These are phyloP conservation scores for Diadumene lineata DNA, from an alignment of 92 coral and sea anemone genomes.

Conservation along the genomic window DNA sequence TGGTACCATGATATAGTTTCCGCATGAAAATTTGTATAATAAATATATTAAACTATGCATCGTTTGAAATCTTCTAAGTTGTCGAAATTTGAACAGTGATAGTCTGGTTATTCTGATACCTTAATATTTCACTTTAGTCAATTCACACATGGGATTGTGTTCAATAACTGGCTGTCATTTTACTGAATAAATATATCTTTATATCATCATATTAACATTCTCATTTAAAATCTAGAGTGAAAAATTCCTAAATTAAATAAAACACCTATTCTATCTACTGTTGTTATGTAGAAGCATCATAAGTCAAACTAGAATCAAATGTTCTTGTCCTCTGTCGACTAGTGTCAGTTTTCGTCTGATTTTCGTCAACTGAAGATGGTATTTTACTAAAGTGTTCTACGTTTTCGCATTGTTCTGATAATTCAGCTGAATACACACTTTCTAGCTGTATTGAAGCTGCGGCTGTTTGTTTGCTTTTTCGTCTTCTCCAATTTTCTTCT, in stretches of 20 bases:
- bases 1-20: no score
- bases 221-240: no score
- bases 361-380: constrained; percentile 19
- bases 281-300: not conserved
- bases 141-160: no score
- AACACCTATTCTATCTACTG: not conserved
- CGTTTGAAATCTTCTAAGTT: no score
- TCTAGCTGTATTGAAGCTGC: constrained; percentile 55
- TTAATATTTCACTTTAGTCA: no score
- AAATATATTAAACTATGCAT: no score
- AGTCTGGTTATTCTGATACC: no score
- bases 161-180: no score
- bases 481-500: constrained; percentile 31
- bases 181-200: no score
- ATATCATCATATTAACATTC: no score
- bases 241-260: not conserved
- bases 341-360: not conserved
- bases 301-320: not conserved
- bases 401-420: constrained; percentile 36
- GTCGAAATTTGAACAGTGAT: no score
- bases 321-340: not conserved
- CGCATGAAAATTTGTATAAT: no score
- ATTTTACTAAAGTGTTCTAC: constrained; percentile 23
- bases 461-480: constrained; percentile 40
- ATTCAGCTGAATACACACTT: constrained; percentile 50